Base-by-base conservation (phyloP, 2,797 vertebrate species). In the Sebastes hubbsi region DNA sequence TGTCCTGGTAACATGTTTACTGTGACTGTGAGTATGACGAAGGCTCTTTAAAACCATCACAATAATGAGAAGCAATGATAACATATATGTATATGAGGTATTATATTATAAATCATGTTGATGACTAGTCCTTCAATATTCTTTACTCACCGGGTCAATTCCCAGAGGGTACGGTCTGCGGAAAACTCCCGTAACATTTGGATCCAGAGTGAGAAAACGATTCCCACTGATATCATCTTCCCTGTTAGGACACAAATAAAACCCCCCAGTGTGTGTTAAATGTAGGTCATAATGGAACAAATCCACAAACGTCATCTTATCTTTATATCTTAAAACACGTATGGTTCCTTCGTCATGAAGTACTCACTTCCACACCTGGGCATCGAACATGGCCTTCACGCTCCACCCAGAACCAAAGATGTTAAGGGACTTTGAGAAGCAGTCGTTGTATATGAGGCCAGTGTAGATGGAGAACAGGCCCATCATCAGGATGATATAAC, bases 361-460 rank as follows among this genome's bases (percentile, higher is more conserved):
- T 72, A 93, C 98, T 96, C 77, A 99, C 98, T 36, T 80, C 98
- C 97, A 99, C 7, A 65, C 87, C 0, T 42, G 32, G 1, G 87
- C 55, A 0, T n/a, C 8, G 79, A 95, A 96, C 98, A 99, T 99
- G 36, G 96, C 95, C 0, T 91, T 92, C 80, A 98, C 95, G 3
- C 91, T 99, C 99, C 99, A 99, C 1, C 96, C 92, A 1, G 98
- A 99, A 55, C 97, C 97, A 60, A 99, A 99, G 36, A 99, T 92
- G 91, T 97, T 98, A 9, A 99, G 70, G 0, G 98, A 99, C 92
- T 99, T 99, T n/a, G 99, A 99, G 92, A 99, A 99, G 63, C 99
- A 99, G 94, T 99, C 99, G 6, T 99, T 99, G 92, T 99, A 99
- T 91, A 99, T 97, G 73, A 99, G 90, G 27, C 99, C 99, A 2